Base-by-base conservation (phyloP, 2,888 invertebrate genomes). In the Drosophila subquinaria region DNA sequence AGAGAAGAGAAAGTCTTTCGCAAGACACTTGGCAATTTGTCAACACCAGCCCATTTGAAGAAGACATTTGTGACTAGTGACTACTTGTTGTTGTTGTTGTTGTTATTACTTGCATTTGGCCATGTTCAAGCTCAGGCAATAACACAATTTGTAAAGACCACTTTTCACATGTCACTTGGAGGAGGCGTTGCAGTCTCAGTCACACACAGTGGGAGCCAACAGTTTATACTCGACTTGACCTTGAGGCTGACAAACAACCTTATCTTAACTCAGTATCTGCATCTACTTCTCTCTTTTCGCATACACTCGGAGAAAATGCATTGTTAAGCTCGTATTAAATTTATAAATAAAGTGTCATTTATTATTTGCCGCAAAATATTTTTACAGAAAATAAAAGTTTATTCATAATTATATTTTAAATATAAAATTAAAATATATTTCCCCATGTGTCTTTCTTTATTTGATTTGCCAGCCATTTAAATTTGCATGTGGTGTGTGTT, bases 61-160 rank as follows among this genome's bases (percentile, higher is more conserved):
- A 75, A 82, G 89, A 79, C 80, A 79, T 81, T 81, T 72, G 74
- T 57, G 45, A 53, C 57, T 38, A 45, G 74, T 57, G 45, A 53
- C 57, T 38, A 45, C 45, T 6, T 4, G 45, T 35, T 43, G 42
- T 17, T 30, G 53, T 43, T 43, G 42, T 17, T 38, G 42, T 40
- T 43, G 30, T 23, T 43, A 4, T 27, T 30, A 53, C 47, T 69
- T 83, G 66, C 52, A 53, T 69, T 77, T 76, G 72, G 81, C 60
- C 45, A 64, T 67, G 88, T 79, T 87, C 84, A 84, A 50, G 81
- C 73, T 76, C 82, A 63, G 33, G 78, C 83, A 75, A 63, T 75
- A 82, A 84, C 88, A 76, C 89, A 85, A 88, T 84, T 81, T 82
- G 89, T 76, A 82, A 60, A 64, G 86, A 88, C 83, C 76, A 56